phyloP scores from a whole-genome alignment of 2,113 vertebrate genomes.

The Chaetops frenatus region DNA sequence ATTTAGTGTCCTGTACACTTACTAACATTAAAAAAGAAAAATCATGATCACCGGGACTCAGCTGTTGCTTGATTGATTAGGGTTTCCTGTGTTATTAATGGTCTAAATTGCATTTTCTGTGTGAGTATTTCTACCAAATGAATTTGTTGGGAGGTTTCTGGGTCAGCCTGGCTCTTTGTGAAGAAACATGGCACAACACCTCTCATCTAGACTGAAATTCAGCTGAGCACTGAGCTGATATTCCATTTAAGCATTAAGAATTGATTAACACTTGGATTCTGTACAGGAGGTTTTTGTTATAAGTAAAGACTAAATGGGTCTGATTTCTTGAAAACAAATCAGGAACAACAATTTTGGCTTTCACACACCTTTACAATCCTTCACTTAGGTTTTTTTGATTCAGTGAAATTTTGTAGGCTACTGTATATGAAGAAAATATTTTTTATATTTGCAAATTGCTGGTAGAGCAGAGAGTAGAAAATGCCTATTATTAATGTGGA shows the following conservation, averaged over 20 bases:
- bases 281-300: not conserved
- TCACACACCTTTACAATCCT: not conserved
- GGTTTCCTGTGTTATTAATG: not conserved
- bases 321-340: not conserved
- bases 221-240: not conserved
- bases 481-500: not conserved
- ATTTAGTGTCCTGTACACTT: not conserved
- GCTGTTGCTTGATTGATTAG: not conserved
- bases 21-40: not conserved
- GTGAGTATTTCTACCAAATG: not conserved
- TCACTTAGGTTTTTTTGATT: not conserved
- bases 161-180: not conserved
- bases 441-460: not conserved
- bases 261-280: not conserved
- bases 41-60: not conserved
- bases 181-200: not conserved
- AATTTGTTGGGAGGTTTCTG: not conserved
- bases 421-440: not conserved
- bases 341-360: not conserved
- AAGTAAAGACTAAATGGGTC: not conserved
- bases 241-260: not conserved
- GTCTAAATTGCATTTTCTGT: not conserved
- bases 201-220: not conserved
- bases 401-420: not conserved
- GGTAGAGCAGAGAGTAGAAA: not conserved